Base-by-base conservation (phyloP, 1,140 invertebrate genomes). In the Ceratitis capitata region DNA sequence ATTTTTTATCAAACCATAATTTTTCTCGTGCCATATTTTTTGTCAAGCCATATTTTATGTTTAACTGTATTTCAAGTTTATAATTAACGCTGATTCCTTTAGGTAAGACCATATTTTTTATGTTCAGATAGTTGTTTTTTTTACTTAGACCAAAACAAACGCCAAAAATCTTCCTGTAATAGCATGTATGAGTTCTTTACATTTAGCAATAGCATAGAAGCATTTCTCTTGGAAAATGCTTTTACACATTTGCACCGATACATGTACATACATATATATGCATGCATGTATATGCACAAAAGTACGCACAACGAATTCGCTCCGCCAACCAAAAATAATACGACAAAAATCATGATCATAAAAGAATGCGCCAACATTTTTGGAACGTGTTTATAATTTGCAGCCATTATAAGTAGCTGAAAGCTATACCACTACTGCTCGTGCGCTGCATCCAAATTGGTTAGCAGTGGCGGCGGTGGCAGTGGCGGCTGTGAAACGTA, bases 371-470 rank as follows among this genome's bases (percentile, higher is more conserved):
- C 39, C 69, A 78, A 23, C 69, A 78, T 78, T 78, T 78, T 45
- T 78, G 69, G 69, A 78, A 78, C 69, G 69, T 78, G 69, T 78
- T 78, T 78, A 78, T 78, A 78, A 78, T 78, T 78, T 78, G 69
- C 69, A 42, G 45, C 39, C 39, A 23, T 35, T 39, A 35, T 78
- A 78, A 10, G 7, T 78, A 78, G 69, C 69, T 78, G 39, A 78
- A 45, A 78, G 69, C 42, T 23, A 78, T 14, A 45, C 69, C 10
- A n/a, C 61, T 35, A 9, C 9, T 16, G 26, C 61, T 35, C 29
- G 29, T 16, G 26, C 58, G 58, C 58, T 29, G 58, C 29, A 16
- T 64, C 61, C 61, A 39, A 39, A 69, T 69, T 39, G 2, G 61
- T 29, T 69, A 7, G 32, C 2, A 16, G 29, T 19, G 61, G 61